These are phyloP conservation scores for Drosophila aff. DNA, from an alignment of 1,140 invertebrate species.

Conservation along the genomic window DNA sequence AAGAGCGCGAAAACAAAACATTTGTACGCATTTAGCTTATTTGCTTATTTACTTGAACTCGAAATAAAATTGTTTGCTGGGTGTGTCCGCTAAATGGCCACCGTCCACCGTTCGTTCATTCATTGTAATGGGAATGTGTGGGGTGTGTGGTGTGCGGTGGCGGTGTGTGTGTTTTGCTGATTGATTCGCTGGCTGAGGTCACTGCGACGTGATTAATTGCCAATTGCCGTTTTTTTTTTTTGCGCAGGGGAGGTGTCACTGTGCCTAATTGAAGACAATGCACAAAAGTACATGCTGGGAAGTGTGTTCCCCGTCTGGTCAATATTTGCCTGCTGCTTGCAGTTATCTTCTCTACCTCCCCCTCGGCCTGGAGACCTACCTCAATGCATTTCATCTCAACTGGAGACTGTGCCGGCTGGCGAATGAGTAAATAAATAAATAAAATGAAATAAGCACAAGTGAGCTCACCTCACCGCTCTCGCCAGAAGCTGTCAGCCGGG, in stretches of 20 bases:
- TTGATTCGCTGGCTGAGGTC: conserved; percentile 79
- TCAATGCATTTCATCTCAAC: conserved; percentile 50
- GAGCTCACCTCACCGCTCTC: conserved; percentile 19
- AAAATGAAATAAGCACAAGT: conserved; percentile 40
- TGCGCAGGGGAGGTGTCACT: conserved; percentile 39
- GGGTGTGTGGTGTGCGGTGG: conserved; percentile 3
- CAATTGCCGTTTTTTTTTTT: conserved; percentile 23
- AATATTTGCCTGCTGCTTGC: conserved; percentile 41
- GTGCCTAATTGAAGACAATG: conserved; percentile 46
- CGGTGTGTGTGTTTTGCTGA: conserved; percentile 45
- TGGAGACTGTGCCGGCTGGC: conserved; percentile 7
- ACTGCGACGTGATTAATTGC: conserved; percentile 78
- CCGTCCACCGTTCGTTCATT: conserved; percentile 54
- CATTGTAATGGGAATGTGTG: conserved; percentile 32
- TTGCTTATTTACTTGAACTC: conserved; percentile 74
- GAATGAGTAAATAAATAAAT: conserved; percentile 50
- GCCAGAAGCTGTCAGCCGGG: conserved; percentile 59
- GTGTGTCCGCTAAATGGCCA: conserved; percentile 79
- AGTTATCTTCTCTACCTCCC: not conserved
- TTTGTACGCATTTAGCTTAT: conserved; percentile 69
- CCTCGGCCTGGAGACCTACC: conserved; percentile 42
- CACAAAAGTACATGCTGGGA: conserved; percentile 20
- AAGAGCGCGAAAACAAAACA: conserved; percentile 53
- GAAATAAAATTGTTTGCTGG: conserved; percentile 79
- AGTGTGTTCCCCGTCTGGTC: conserved; percentile 5